Conservation (phyloP, 64 coral and sea anemone species). For the Orbicella faveolata region DNA sequence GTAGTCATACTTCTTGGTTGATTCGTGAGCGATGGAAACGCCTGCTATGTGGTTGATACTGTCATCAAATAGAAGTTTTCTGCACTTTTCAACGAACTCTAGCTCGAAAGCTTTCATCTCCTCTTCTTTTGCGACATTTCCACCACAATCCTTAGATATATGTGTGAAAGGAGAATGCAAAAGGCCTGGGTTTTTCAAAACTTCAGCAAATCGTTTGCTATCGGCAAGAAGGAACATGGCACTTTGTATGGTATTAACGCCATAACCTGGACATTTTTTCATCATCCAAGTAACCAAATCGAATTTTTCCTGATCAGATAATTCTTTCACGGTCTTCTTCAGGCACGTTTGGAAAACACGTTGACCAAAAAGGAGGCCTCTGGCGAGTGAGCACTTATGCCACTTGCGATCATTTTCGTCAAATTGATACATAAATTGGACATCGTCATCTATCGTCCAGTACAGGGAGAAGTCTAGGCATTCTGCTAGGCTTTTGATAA, state of each 20-base stretch:
- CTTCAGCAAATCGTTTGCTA: neutral
- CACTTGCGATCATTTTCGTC: constrained; percentile 46
- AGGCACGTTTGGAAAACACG: constrained; percentile 45
- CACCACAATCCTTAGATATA: constrained; percentile 3
- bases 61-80: constrained; percentile 8
- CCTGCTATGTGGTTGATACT: constrained; percentile 29
- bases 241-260: neutral
- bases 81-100: constrained; percentile 36
- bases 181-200: constrained; percentile 28
- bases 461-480: constrained; percentile 31
- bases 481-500: constrained; percentile 53
- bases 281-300: neutral
- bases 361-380: constrained; percentile 52
- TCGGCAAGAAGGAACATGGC: neutral
- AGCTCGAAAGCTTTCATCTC: neutral
- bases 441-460: constrained; percentile 65
- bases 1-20: constrained; percentile 11
- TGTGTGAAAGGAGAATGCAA: constrained; percentile 33
- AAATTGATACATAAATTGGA: constrained; percentile 47
- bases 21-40: constrained; percentile 36
- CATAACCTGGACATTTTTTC: neutral
- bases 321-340: constrained; percentile 16
- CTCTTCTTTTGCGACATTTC: constrained; percentile 22
- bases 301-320: neutral
- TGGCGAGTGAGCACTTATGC: constrained; percentile 37